Evolutionary conservation across 2,888 invertebrate species (phyloP).

Genomic region (Drosophila anomelani): DNA sequence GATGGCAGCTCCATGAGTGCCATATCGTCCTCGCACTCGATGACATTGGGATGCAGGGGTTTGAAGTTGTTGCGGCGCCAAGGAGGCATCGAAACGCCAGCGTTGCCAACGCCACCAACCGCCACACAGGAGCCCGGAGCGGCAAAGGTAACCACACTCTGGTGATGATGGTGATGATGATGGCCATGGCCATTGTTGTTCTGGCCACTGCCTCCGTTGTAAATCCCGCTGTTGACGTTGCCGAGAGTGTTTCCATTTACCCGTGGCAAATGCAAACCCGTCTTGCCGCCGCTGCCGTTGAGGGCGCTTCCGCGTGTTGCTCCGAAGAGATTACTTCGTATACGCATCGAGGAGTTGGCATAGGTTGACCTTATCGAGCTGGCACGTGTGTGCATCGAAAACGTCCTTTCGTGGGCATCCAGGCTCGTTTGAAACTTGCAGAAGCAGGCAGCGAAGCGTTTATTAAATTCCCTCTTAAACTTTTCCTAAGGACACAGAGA

Average conservation of each 20-base stretch:
- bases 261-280: conserved; percentile 30
- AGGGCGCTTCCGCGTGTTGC: not conserved
- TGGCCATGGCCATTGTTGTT: conserved; percentile 56
- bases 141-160: conserved; percentile 68
- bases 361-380: conserved; percentile 84
- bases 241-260: conserved; percentile 22
- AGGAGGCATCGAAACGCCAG: conserved; percentile 50
- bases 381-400: conserved; percentile 84
- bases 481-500: conserved; percentile 87
- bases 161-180: conserved; percentile 41
- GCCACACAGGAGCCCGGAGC: conserved; percentile 21
- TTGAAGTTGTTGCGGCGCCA: conserved; percentile 82
- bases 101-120: not conserved
- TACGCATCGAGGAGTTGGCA: conserved; percentile 81
- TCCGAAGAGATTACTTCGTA: conserved; percentile 77
- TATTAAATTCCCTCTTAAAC: conserved; percentile 91
- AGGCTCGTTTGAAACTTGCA: conserved; percentile 81
- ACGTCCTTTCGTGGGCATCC: conserved; percentile 82
- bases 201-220: conserved; percentile 41
- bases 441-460: conserved; percentile 88
- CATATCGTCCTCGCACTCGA: conserved; percentile 78
- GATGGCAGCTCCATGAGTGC: conserved; percentile 65
- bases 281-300: conserved; percentile 43
- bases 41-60: conserved; percentile 80
- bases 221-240: conserved; percentile 31